These are phyloP conservation scores for Heterocephalus glaber DNA, from an alignment of 2,113 vertebrate genomes.

Conservation along the genomic window DNA sequence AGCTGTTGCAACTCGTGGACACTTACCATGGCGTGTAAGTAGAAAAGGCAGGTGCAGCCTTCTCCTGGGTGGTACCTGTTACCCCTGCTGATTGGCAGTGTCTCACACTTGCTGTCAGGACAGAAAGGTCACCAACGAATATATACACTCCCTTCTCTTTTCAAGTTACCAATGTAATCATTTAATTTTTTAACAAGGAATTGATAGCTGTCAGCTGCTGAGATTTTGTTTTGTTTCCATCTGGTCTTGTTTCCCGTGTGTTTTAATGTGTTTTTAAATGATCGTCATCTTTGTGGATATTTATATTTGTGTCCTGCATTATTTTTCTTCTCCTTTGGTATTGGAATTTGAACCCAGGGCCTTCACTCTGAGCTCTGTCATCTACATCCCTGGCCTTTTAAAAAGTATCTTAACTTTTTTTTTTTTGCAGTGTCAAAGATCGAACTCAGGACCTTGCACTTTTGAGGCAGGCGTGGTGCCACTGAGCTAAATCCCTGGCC, in stretches of 20 bases:
- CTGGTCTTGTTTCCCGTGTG: neutral
- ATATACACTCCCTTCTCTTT: accelerated
- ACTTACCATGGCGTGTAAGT: slow-evolving; percentile 71
- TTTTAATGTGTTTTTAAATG: neutral
- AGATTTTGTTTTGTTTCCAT: neutral
- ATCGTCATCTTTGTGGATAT: accelerated
- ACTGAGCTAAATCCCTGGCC: too few species aligned
- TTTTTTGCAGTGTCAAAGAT: too few species aligned
- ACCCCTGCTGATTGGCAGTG: accelerated
- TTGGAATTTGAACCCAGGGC: neutral
- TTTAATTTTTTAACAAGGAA: neutral
- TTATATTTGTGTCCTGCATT: neutral
- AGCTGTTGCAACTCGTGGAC: slow-evolving; percentile 53
- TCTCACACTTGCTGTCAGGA: accelerated
- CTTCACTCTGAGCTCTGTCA: neutral
- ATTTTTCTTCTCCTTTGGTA: neutral
- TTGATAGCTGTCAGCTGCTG: neutral
- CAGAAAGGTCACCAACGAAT: too few species aligned
- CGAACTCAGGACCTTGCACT: too few species aligned
- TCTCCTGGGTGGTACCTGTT: accelerated
- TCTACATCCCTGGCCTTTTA: neutral
- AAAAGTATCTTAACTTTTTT: neutral
- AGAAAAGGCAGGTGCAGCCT: accelerated
- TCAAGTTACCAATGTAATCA: accelerated
- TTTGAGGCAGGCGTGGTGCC: too few species aligned